Conservation (phyloP, 2,888 invertebrate genomes). For the Agapetus fuscipes region DNA sequence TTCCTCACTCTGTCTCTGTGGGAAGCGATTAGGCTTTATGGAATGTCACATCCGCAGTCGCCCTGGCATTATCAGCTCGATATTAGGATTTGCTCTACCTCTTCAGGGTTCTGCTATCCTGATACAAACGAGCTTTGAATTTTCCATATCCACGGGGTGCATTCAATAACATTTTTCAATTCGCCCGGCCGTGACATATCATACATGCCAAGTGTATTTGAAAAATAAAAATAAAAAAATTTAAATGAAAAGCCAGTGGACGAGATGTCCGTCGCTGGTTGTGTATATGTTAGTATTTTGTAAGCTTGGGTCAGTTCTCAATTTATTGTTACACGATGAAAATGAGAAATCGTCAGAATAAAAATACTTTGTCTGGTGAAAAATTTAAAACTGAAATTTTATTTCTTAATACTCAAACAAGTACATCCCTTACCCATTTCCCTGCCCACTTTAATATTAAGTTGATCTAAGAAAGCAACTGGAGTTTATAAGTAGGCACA, state of each 20-base stretch:
- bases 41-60: conserved; percentile 9
- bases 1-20: conserved; percentile 13
- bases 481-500: no score
- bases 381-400: conserved; percentile 18
- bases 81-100: no score
- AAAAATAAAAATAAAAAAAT: conserved; percentile 16
- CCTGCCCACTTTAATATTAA: no score
- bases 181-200: conserved; percentile 19
- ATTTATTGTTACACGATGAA: conserved; percentile 22
- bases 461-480: no score
- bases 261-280: no score
- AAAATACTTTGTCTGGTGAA: conserved; percentile 21
- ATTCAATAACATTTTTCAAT: conserved; percentile 7
- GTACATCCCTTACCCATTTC: not conserved
- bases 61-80: no score
- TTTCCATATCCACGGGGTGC: conserved; percentile 14
- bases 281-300: conserved; percentile 23
- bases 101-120: no score
- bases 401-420: conserved; percentile 10
- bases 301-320: conserved; percentile 22
- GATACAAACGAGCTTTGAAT: no score
- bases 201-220: conserved; percentile 21
- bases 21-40: conserved; percentile 10
- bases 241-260: no score
- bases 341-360: conserved; percentile 21